Percentiles rank a stretch among this genome's conserved stretches.
phyloP scores from a whole-genome alignment of 2,797 vertebrate species.

The Myotis vivesi region DNA sequence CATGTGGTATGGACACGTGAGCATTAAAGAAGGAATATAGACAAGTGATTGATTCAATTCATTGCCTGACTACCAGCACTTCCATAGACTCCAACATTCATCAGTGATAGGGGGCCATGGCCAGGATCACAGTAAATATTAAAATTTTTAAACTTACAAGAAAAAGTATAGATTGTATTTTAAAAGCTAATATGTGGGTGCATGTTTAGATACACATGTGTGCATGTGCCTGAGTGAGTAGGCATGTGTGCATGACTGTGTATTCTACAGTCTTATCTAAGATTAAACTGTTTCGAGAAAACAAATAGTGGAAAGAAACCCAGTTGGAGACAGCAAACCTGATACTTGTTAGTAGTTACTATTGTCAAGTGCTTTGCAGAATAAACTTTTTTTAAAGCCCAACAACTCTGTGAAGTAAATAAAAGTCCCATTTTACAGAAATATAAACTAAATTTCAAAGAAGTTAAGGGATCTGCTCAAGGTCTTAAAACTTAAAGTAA shows the following conservation, averaged over 20 bases:
- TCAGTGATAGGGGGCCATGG: not conserved
- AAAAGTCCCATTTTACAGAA: not conserved
- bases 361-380: not conserved
- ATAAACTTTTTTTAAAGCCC: not conserved
- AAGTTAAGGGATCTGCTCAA: not conserved
- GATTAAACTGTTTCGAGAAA: not conserved
- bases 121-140: not conserved
- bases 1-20: not conserved
- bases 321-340: not conserved
- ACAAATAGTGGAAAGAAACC: not conserved
- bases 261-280: not conserved
- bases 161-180: not conserved
- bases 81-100: not conserved
- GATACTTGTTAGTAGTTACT: not conserved
- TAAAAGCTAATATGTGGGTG: not conserved
- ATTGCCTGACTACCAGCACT: not conserved
- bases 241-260: not conserved
- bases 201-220: not conserved
- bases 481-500: not conserved
- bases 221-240: not conserved
- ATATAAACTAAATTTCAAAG: not conserved
- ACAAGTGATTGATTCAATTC: not conserved
- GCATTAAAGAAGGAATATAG: not conserved
- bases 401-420: slow-evolving; percentile 3
- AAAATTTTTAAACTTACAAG: not conserved